These are phyloP conservation scores for Leptura quadrifasciata DNA, from an alignment of 2,888 invertebrate genomes.

Conservation along the genomic window DNA sequence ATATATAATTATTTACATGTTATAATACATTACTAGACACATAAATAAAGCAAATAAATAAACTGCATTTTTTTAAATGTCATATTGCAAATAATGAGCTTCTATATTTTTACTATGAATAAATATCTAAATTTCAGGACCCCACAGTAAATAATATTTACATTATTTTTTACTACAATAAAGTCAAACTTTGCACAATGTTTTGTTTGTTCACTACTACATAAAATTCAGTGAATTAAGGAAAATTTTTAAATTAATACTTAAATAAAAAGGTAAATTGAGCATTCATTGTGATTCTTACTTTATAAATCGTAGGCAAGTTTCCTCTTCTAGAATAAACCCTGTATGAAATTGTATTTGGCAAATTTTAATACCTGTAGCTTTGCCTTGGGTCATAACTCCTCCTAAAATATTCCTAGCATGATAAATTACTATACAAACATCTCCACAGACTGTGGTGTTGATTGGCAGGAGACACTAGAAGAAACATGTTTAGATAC, in stretches of 20 bases:
- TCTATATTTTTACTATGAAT: too few species aligned
- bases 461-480: conserved; percentile 81
- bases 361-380: conserved; percentile 89
- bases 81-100: too few species aligned
- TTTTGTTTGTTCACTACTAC: neutral
- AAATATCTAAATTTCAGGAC: too few species aligned
- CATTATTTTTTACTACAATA: neutral
- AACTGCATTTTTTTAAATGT: too few species aligned
- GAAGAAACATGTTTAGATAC: conserved; percentile 37
- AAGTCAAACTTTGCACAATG: neutral
- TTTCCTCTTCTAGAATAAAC: conserved; percentile 85
- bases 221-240: neutral
- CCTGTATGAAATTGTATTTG: conserved; percentile 94
- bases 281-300: conserved; percentile 61
- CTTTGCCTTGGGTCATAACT: conserved; percentile 80
- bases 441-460: conserved; percentile 89
- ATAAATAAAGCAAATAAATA: too few species aligned
- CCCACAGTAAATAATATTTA: neutral
- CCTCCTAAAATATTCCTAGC: conserved; percentile 90
- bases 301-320: conserved; percentile 83
- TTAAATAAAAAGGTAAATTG: neutral
- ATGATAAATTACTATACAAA: conserved; percentile 87
- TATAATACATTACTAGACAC: neutral
- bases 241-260: neutral
- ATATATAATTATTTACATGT: neutral